A percentile compares a stretch with the other conserved stretches of the same genome.
These are phyloP conservation scores for Suncus etruscus DNA, from an alignment of 2,113 vertebrate genomes.

Conservation along the genomic window DNA sequence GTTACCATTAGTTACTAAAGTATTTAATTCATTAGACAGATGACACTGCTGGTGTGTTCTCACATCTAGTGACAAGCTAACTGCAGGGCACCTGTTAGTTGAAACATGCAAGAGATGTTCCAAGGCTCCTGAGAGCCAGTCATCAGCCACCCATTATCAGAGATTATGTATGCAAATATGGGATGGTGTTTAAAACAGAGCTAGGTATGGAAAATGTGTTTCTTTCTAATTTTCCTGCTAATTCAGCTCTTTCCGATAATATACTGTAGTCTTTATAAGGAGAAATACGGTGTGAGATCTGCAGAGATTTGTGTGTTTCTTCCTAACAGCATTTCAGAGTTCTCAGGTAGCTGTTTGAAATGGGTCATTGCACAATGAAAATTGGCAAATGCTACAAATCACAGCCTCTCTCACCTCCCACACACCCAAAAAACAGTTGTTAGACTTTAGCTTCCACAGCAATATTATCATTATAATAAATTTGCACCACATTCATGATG, in stretches of 20 bases:
- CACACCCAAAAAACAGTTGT: not conserved
- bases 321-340: not conserved
- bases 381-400: not conserved
- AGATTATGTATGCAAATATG: slow-evolving; percentile 1
- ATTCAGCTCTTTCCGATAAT: not conserved
- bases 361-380: not conserved
- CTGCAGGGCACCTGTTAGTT: not conserved
- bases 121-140: not conserved
- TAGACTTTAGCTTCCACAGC: not conserved
- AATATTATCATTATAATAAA: too few relatives aligned
- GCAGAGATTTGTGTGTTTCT: not conserved
- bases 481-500: too few relatives aligned
- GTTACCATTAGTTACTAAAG: not conserved
- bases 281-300: too few relatives aligned
- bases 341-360: not conserved
- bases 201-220: not conserved
- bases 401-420: too few relatives aligned
- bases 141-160: slow-evolving; percentile 16
- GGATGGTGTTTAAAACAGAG: not conserved
- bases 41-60: not conserved
- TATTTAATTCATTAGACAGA: not conserved
- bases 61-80: not conserved
- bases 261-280: too few relatives aligned
- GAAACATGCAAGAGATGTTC: not conserved
- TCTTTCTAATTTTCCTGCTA: not conserved